Percentiles rank a stretch among this genome's conserved stretches.
These are phyloP conservation scores for Serripes groenlandicus DNA, from an alignment of 2,888 invertebrate species.

Conservation along the genomic window DNA sequence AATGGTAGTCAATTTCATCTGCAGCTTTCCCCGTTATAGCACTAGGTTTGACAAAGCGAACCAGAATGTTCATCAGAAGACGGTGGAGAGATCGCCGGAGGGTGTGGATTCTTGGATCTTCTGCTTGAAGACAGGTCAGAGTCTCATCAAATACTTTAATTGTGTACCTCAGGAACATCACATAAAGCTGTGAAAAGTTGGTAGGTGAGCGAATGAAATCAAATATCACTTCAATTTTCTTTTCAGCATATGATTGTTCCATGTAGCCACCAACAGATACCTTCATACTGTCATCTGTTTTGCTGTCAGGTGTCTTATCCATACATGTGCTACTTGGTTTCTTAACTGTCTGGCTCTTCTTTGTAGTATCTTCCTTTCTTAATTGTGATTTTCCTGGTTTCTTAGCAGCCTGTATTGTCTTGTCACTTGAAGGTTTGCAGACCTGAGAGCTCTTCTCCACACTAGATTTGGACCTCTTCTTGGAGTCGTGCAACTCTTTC, in stretches of 20 bases:
- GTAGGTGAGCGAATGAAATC: constrained; percentile 42
- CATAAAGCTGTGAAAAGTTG: constrained; percentile 51
- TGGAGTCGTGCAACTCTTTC: constrained; percentile 12
- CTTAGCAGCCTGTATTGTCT: too few relatives aligned
- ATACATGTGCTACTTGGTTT: background rate
- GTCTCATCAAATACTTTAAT: background rate
- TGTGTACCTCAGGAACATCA: constrained; percentile 42
- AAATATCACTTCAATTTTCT: background rate
- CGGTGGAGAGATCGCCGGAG: background rate
- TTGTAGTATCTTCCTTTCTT: too few relatives aligned
- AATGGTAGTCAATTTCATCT: background rate
- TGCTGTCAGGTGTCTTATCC: background rate
- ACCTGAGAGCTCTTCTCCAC: too few relatives aligned
- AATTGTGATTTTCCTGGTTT: too few relatives aligned
- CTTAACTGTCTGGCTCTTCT: too few relatives aligned
- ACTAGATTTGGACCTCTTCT: background rate
- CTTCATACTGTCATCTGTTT: background rate
- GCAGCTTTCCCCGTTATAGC: background rate
- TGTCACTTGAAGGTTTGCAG: too few relatives aligned
- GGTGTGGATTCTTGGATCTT: background rate
- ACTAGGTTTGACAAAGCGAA: background rate
- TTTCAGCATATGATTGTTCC: background rate
- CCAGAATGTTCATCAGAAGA: background rate
- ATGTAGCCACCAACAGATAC: background rate
- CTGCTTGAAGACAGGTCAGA: background rate